A percentile compares a stretch with the other conserved stretches of the same genome.
Evolutionary conservation across 1,140 invertebrate genomes (phyloP).

Genomic region (Augochlora pura): DNA sequence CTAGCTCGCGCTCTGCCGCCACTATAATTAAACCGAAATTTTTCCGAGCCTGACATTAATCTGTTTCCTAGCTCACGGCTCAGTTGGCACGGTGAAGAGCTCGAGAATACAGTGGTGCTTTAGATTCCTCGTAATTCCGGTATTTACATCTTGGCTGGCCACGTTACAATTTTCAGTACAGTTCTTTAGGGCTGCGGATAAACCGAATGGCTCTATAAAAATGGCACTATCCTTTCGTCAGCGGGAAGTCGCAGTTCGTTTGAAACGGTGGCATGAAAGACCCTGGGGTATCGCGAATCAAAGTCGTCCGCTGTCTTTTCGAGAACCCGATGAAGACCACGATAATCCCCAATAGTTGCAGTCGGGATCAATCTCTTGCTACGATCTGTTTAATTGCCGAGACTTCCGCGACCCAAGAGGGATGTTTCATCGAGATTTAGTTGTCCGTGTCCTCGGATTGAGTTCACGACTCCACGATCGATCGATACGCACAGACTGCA

Average conservation of each 20-base stretch:
- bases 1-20: background rate
- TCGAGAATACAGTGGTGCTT: constrained; percentile 40
- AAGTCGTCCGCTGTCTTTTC: too few species aligned
- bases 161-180: background rate
- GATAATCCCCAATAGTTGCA: background rate
- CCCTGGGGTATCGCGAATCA: too few species aligned
- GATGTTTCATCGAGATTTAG: constrained; percentile 23
- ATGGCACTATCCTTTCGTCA: background rate
- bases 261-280: background rate
- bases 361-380: constrained; percentile 5
- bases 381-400: constrained; percentile 18
- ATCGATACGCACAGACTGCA: constrained; percentile 21
- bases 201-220: background rate
- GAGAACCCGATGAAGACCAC: background rate
- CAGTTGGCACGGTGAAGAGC: constrained; percentile 33
- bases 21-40: constrained; percentile 38
- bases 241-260: background rate
- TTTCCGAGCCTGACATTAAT: constrained; percentile 24
- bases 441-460: constrained; percentile 12
- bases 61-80: constrained; percentile 24
- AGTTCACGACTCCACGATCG: constrained; percentile 37
- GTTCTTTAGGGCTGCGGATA: background rate
- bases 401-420: constrained; percentile 11
- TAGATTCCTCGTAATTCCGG: constrained; percentile 5
- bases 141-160: constrained; percentile 21